These are phyloP conservation scores for Pogoniulus pusillus DNA, from an alignment of 2,797 vertebrate genomes.

Conservation along the genomic window DNA sequence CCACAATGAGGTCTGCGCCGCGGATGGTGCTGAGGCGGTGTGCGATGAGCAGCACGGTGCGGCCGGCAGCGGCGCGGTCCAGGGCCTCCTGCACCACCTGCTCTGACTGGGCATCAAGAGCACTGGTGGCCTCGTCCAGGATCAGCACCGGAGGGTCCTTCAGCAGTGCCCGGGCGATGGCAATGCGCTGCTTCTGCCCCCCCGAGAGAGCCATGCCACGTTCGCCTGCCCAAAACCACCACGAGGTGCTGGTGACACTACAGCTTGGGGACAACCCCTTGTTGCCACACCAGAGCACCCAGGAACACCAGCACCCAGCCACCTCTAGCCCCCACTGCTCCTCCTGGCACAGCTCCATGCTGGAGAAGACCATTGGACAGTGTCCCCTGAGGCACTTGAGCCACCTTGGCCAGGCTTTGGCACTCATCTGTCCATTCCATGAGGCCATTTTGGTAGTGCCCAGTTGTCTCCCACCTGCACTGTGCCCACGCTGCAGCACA, in stretches of 20 bases:
- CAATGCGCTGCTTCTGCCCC: slow-evolving; percentile 94
- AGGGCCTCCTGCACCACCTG: slow-evolving; percentile 90
- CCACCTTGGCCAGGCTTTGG: neutral
- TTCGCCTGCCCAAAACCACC: slow-evolving; percentile 79
- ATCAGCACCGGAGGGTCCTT: slow-evolving; percentile 90
- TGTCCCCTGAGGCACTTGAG: accelerated
- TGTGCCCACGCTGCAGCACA: accelerated
- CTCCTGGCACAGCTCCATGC: accelerated
- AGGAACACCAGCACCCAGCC: accelerated
- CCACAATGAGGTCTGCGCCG: slow-evolving; percentile 86
- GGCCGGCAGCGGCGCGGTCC: slow-evolving; percentile 85
- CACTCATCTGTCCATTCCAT: accelerated
- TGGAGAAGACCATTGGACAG: accelerated
- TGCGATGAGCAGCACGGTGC: slow-evolving; percentile 94
- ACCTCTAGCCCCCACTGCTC: accelerated
- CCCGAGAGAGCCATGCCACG: slow-evolving; percentile 91
- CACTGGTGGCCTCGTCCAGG: slow-evolving; percentile 94
- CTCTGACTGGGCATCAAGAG: slow-evolving; percentile 90
- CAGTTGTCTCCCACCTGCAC: accelerated
- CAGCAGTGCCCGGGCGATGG: slow-evolving; percentile 91
- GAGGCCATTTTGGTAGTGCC: accelerated
- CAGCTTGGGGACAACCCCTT: accelerated
- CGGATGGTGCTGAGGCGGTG: slow-evolving; percentile 95
- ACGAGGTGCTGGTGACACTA: neutral
- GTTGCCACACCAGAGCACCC: too few relatives aligned